phyloP scores from a whole-genome alignment of 2,888 invertebrate genomes.

The Ypsolopha scabrella region DNA sequence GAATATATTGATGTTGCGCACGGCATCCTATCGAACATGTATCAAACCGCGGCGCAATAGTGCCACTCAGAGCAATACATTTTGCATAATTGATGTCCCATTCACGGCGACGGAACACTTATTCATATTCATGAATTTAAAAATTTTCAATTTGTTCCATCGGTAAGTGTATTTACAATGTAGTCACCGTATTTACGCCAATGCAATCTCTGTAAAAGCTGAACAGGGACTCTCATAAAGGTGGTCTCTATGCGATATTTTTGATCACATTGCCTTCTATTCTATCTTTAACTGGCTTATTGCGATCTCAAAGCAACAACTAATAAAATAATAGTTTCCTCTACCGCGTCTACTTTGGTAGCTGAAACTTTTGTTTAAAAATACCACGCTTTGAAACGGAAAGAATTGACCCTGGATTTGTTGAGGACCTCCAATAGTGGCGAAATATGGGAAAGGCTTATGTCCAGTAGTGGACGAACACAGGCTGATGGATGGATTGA shows the following conservation, averaged over 20 bases:
- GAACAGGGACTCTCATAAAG: constrained; percentile 32
- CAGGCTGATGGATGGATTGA: too few relatives aligned
- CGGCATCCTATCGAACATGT: constrained; percentile 29
- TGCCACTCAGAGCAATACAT: constrained; percentile 53
- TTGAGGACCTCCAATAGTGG: too few relatives aligned
- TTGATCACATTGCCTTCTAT: constrained; percentile 29
- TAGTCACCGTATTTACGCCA: constrained; percentile 48
- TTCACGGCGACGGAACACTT: constrained; percentile 55
- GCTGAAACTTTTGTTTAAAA: too few relatives aligned
- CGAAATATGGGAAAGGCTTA: too few relatives aligned
- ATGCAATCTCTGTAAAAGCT: constrained; percentile 58
- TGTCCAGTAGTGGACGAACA: too few relatives aligned
- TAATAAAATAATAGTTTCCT: too few relatives aligned
- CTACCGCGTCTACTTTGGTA: too few relatives aligned
- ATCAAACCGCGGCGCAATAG: constrained; percentile 21
- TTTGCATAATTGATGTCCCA: constrained; percentile 67
- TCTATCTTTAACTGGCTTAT: constrained; percentile 21
- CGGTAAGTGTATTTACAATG: constrained; percentile 56
- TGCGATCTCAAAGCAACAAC: background rate
- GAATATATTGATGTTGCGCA: constrained; percentile 14
- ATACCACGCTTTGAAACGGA: too few relatives aligned
- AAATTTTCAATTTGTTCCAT: constrained; percentile 60
- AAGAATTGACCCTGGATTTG: too few relatives aligned
- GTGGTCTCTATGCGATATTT: constrained; percentile 43
- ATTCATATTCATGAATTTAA: constrained; percentile 68